Conservation (phyloP, 2,888 invertebrate species). For the Anorthoa munda region DNA sequence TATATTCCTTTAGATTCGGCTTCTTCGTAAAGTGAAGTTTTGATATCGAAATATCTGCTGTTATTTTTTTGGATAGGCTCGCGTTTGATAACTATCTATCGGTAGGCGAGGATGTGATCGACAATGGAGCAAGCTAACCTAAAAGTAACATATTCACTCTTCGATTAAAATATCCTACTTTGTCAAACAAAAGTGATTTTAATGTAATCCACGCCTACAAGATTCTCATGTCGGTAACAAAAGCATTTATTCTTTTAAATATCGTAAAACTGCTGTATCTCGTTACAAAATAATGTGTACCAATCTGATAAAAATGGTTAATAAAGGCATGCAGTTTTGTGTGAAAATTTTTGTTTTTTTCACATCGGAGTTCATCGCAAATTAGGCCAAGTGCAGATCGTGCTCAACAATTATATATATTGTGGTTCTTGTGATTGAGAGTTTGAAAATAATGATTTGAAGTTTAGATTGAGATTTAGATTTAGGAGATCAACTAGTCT, state of each 20-base stretch:
- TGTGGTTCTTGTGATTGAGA: slow-evolving; percentile 13
- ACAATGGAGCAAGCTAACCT: too few relatives aligned
- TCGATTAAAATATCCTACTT: neutral
- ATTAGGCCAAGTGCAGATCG: slow-evolving; percentile 46
- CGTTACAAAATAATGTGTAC: slow-evolving; percentile 52
- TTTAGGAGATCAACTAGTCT: too few relatives aligned
- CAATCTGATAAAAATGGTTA: slow-evolving; percentile 47
- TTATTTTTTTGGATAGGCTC: too few relatives aligned
- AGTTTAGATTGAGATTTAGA: neutral
- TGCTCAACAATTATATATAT: slow-evolving; percentile 12
- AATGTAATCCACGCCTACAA: neutral
- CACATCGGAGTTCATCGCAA: slow-evolving; percentile 36
- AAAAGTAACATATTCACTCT: too few relatives aligned
- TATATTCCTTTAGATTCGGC: neutral
- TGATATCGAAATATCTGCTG: neutral
- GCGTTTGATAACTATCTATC: too few relatives aligned
- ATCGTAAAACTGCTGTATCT: slow-evolving; percentile 38
- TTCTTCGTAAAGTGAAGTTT: neutral
- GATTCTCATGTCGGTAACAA: slow-evolving; percentile 36
- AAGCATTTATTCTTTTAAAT: slow-evolving; percentile 15
- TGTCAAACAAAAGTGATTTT: slow-evolving; percentile 1
- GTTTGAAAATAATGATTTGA: neutral
- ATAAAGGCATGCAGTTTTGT: slow-evolving; percentile 47
- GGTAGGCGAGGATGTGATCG: too few relatives aligned
- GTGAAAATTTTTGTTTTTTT: slow-evolving; percentile 55